Evolutionary conservation across 2,797 vertebrate species (phyloP).

Genomic region (Ambastaia sidthimunki): DNA sequence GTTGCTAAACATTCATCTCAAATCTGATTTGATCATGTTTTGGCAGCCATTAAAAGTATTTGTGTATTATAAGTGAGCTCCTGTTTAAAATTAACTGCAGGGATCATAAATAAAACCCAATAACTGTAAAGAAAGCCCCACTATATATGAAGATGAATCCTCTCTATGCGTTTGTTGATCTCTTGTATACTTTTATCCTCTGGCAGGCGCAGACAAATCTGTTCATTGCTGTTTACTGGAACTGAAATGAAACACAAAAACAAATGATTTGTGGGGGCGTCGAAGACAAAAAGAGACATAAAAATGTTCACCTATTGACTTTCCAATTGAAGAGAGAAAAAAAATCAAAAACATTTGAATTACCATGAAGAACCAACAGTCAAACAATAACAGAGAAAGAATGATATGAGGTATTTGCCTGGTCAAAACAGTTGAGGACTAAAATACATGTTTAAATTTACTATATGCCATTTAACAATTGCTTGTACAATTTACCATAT

Average conservation of each 20-base stretch:
- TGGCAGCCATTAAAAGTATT: too few relatives aligned
- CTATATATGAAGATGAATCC: slow-evolving; percentile 18
- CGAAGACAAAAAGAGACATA: slow-evolving; percentile 37
- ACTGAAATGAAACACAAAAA: not conserved
- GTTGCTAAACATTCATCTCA: not conserved
- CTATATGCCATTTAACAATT: not conserved
- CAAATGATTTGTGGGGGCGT: slow-evolving; percentile 37
- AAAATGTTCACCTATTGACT: slow-evolving; percentile 31
- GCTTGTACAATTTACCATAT: too few relatives aligned
- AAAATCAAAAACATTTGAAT: slow-evolving; percentile 30
- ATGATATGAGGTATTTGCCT: slow-evolving; percentile 29
- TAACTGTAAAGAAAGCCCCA: slow-evolving; percentile 33
- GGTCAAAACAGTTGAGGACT: not conserved
- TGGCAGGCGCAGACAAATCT: slow-evolving; percentile 36
- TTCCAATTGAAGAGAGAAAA: slow-evolving; percentile 16
- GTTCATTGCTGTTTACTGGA: slow-evolving; percentile 31
- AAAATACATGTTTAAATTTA: not conserved
- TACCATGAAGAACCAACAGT: slow-evolving; percentile 33
- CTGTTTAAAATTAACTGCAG: not conserved
- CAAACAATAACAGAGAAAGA: slow-evolving; percentile 36
- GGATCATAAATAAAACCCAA: slow-evolving; percentile 31
- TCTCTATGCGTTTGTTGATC: slow-evolving; percentile 31
- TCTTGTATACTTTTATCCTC: slow-evolving; percentile 21
- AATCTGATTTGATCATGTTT: not conserved
- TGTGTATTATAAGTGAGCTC: too few relatives aligned